Conservation (phyloP, 2,888 invertebrate species). For the Mechanitis mazaeus region DNA sequence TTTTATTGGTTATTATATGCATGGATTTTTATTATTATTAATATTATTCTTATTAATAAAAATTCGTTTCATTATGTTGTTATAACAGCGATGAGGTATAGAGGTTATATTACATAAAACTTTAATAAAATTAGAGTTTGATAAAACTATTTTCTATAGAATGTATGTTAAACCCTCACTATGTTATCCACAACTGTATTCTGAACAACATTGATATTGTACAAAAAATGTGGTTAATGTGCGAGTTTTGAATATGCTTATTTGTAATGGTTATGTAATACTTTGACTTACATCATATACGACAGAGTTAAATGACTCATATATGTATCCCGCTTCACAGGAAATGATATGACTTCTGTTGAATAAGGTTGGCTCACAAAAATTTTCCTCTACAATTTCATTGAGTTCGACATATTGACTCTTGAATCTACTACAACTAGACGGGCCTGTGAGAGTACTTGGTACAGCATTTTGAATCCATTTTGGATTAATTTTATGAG, state of each 20-base stretch:
- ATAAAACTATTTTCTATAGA: too few species aligned
- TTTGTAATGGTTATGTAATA: not conserved
- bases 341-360: constrained; percentile 19
- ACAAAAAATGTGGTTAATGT: constrained; percentile 3
- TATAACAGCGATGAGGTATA: too few species aligned
- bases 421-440: constrained; percentile 51
- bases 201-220: too few species aligned
- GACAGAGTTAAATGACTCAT: constrained; percentile 35
- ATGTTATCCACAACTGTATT: too few species aligned
- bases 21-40: too few species aligned
- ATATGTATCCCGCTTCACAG: constrained; percentile 34
- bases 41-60: too few species aligned
- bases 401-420: constrained; percentile 32
- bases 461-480: constrained; percentile 59
- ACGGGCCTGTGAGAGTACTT: constrained; percentile 41
- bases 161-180: too few species aligned
- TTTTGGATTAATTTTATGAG: constrained; percentile 35
- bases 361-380: constrained; percentile 50
- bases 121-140: too few species aligned
- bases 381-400: constrained; percentile 24
- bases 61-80: too few species aligned
- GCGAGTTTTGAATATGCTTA: not conserved
- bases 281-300: constrained; percentile 39
- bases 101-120: too few species aligned
- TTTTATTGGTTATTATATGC: too few species aligned